These are phyloP conservation scores for Sitta europaea DNA, from an alignment of 2,113 vertebrate species.

Conservation along the genomic window DNA sequence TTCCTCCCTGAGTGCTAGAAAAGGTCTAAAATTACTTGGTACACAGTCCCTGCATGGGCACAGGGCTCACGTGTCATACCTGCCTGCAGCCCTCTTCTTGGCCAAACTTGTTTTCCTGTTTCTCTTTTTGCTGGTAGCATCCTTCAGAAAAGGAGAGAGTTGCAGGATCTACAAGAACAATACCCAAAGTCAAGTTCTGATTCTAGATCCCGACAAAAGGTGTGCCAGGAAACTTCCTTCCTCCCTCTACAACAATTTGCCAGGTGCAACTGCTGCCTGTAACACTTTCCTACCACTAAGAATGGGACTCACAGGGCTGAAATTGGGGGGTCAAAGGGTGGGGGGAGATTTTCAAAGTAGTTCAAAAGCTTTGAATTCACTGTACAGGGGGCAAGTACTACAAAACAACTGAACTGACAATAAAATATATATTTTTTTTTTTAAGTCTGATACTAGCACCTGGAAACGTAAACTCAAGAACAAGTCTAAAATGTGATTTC, in stretches of 20 bases:
- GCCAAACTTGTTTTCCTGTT: background rate
- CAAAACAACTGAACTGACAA: background rate
- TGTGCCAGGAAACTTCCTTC: background rate
- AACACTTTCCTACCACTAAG: background rate
- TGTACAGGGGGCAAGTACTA: background rate
- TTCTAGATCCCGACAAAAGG: background rate
- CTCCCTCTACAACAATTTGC: background rate
- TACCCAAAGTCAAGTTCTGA: rapidly evolving
- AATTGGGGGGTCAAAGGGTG: rapidly evolving
- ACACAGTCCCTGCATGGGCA: too few relatives aligned
- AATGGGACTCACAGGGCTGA: background rate
- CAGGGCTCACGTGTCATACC: background rate
- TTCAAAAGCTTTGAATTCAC: background rate
- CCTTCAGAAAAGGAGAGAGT: background rate
- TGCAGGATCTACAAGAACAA: background rate
- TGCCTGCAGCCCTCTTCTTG: background rate
- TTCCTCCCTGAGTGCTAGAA: rapidly evolving
- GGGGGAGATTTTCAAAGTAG: background rate
- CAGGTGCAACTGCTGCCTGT: background rate
- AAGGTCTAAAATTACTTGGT: background rate
- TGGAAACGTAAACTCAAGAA: background rate
- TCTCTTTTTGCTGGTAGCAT: background rate
- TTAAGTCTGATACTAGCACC: background rate
- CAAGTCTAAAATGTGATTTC: background rate
- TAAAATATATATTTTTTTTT: background rate